These are phyloP conservation scores for Latrodectus hesperus DNA, from an alignment of 2,888 invertebrate species.

Conservation along the genomic window DNA sequence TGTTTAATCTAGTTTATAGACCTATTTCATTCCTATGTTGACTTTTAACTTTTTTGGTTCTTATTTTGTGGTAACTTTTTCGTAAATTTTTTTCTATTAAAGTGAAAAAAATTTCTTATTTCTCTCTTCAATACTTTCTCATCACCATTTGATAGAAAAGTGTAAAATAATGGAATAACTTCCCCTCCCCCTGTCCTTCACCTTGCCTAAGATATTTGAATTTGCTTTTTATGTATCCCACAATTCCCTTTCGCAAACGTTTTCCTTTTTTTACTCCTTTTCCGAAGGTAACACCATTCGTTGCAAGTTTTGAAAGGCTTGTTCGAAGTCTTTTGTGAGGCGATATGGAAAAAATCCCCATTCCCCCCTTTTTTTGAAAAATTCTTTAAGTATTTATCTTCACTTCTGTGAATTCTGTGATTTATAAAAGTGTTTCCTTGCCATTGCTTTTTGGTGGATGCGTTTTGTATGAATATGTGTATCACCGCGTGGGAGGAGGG, in stretches of 20 bases:
- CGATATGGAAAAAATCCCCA: slow-evolving; percentile 14
- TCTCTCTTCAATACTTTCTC: slow-evolving; percentile 34
- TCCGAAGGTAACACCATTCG: neutral
- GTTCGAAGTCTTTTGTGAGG: neutral
- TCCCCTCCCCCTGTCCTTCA: neutral
- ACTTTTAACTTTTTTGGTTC: slow-evolving; percentile 18
- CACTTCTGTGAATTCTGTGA: slow-evolving; percentile 7
- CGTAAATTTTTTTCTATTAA: neutral
- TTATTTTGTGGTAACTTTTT: neutral
- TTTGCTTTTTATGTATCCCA: slow-evolving; percentile 30
- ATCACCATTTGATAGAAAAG: slow-evolving; percentile 49
- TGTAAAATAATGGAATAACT: slow-evolving; percentile 56
- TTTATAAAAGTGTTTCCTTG: slow-evolving; percentile 19
- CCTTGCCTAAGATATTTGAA: neutral
- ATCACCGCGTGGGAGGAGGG: neutral
- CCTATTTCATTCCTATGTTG: slow-evolving; percentile 48
- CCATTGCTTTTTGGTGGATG: slow-evolving; percentile 13
- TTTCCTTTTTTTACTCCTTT: slow-evolving; percentile 6
- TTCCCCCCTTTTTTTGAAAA: neutral
- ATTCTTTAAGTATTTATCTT: slow-evolving; percentile 1
- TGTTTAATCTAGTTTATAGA: slow-evolving; percentile 69
- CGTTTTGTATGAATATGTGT: slow-evolving; percentile 6
- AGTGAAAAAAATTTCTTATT: neutral
- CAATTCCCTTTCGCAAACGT: slow-evolving; percentile 2
- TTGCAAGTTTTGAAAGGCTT: neutral